These are phyloP conservation scores for Drosophila kohkoa DNA, from an alignment of 1,140 invertebrate species.

Conservation along the genomic window DNA sequence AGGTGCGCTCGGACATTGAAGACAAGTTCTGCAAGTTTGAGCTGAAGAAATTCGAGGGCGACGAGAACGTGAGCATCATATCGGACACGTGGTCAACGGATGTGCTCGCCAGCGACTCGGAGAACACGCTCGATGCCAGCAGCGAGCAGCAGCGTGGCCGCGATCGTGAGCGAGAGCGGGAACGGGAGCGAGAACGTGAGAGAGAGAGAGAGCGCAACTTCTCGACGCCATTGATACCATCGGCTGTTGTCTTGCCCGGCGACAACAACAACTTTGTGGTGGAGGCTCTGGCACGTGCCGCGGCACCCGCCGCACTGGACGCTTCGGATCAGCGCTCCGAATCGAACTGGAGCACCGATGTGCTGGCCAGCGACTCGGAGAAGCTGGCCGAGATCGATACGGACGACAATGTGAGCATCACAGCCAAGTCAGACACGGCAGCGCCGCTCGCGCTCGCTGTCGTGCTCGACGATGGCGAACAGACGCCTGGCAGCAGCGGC, in stretches of 20 bases:
- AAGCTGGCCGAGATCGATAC: slow-evolving; percentile 95
- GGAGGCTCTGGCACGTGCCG: slow-evolving; percentile 61
- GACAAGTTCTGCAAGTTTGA: slow-evolving; percentile 99
- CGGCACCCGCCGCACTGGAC: slow-evolving; percentile 85
- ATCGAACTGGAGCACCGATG: slow-evolving; percentile 98
- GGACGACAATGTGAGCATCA: slow-evolving; percentile 92
- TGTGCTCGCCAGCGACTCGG: slow-evolving; percentile 97
- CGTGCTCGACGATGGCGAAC: slow-evolving; percentile 54
- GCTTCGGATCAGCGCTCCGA: slow-evolving; percentile 96
- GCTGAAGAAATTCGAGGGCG: slow-evolving; percentile 95
- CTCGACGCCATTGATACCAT: slow-evolving; percentile 82
- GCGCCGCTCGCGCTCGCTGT: slow-evolving; percentile 64
- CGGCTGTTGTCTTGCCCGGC: slow-evolving; percentile 80
- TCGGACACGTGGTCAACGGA: slow-evolving; percentile 99
- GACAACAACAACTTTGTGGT: slow-evolving; percentile 83
- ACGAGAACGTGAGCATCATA: slow-evolving; percentile 97
- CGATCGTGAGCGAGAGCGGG: slow-evolving; percentile 57
- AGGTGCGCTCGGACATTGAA: slow-evolving; percentile 96
- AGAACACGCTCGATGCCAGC: slow-evolving; percentile 90
- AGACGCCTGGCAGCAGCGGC: slow-evolving; percentile 64
- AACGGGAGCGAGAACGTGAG: slow-evolving; percentile 63
- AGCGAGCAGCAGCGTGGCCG: slow-evolving; percentile 84
- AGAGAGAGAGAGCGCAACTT: slow-evolving; percentile 85
- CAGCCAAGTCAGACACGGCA: slow-evolving; percentile 87
- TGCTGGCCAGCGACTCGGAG: slow-evolving; percentile 97